Conservation (phyloP, 2,888 invertebrate species). For the Archips xylosteana region DNA sequence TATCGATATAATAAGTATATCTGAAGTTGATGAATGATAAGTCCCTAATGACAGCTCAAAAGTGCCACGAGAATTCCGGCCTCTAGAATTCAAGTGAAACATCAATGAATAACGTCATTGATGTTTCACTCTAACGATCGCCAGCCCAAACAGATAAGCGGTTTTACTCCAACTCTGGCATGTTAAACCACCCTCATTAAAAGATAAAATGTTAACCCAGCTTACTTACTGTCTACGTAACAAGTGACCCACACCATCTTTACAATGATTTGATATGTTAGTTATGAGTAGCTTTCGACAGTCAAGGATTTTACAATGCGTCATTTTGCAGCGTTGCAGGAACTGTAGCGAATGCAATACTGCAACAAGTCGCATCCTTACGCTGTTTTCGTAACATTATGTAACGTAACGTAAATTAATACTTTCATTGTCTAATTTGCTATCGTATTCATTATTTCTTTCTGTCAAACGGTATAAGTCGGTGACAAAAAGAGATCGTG, state of each 20-base stretch:
- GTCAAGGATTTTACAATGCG: background rate
- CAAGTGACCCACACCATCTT: background rate
- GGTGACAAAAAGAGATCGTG: too few relatives aligned
- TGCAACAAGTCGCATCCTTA: background rate
- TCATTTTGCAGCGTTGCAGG: slow-evolving; percentile 4
- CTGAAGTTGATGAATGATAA: too few relatives aligned
- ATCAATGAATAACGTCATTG: too few relatives aligned
- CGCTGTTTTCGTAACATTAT: background rate
- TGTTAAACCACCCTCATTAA: background rate
- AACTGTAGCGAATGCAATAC: background rate
- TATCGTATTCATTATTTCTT: too few relatives aligned
- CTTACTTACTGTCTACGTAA: background rate
- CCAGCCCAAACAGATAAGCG: background rate
- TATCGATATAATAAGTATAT: too few relatives aligned
- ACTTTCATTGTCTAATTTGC: too few relatives aligned
- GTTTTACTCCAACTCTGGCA: background rate
- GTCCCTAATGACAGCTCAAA: too few relatives aligned
- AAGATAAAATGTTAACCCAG: background rate
- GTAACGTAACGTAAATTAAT: too few relatives aligned
- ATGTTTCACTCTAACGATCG: background rate
- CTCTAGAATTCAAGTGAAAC: too few relatives aligned
- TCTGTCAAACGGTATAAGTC: too few relatives aligned
- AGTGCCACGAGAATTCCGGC: too few relatives aligned
- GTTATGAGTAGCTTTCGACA: background rate
- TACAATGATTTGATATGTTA: slow-evolving; percentile 1